phyloP scores from a whole-genome alignment of 2,113 vertebrate genomes.

The Oncorhynchus gorbuscha region DNA sequence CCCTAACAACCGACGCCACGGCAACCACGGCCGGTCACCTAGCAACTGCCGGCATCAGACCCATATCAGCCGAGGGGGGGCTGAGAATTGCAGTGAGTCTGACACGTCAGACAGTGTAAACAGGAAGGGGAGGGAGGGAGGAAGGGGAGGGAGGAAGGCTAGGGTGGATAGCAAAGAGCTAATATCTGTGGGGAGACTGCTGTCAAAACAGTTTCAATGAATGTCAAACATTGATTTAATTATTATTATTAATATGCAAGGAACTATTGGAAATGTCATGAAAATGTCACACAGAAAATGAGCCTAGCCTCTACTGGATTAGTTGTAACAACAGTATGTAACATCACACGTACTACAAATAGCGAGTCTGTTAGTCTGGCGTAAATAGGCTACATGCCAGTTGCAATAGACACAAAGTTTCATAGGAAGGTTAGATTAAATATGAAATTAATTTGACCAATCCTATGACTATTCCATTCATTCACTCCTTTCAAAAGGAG shows the following conservation, averaged over 20 bases:
- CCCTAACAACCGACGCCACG: conserved; percentile 39
- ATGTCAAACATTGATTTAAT: not conserved
- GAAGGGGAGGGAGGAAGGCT: not conserved
- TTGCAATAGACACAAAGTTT: too few relatives aligned
- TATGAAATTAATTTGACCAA: too few relatives aligned
- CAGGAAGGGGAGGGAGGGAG: conserved; percentile 2
- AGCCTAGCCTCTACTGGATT: too few relatives aligned
- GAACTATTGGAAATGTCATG: not conserved
- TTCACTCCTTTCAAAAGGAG: too few relatives aligned
- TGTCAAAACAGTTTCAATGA: not conserved
- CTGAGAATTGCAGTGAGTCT: conserved; percentile 1
- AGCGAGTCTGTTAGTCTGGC: too few relatives aligned
- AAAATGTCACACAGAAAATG: too few relatives aligned
- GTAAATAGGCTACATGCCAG: too few relatives aligned
- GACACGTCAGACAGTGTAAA: not conserved
- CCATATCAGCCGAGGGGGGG: conserved; percentile 19
- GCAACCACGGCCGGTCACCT: conserved; percentile 53
- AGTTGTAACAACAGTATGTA: too few relatives aligned
- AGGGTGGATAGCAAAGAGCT: not conserved
- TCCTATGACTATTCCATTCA: too few relatives aligned
- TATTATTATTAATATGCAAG: not conserved
- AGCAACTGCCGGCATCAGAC: conserved; percentile 47
- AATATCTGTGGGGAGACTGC: not conserved
- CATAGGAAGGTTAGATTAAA: too few relatives aligned
- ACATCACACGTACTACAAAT: too few relatives aligned